phyloP scores from a whole-genome alignment of 2,888 invertebrate species.

The Drosophila yooni region DNA sequence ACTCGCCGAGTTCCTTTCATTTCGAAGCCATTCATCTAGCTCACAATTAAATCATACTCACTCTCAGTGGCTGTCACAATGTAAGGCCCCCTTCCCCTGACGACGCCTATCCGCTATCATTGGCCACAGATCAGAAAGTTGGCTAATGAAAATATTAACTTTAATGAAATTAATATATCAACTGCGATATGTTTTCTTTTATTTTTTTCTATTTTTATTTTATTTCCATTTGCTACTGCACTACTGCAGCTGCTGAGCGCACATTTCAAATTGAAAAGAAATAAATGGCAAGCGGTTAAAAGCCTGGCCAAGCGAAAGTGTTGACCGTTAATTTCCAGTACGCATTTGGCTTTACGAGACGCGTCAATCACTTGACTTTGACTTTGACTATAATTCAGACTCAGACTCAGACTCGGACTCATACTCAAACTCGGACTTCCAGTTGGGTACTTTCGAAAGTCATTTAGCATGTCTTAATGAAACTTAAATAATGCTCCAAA shows the following conservation, averaged over 20 bases:
- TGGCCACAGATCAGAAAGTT: constrained; percentile 63
- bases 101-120: constrained; percentile 54
- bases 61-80: constrained; percentile 61
- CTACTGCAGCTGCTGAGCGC: constrained; percentile 22
- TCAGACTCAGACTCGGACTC: constrained; percentile 25
- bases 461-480: constrained; percentile 78
- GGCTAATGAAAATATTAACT: constrained; percentile 77
- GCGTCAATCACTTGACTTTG: constrained; percentile 62
- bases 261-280: constrained; percentile 52
- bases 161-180: constrained; percentile 77
- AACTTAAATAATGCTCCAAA: constrained; percentile 77
- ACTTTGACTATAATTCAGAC: constrained; percentile 49
- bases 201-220: not conserved
- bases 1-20: constrained; percentile 65
- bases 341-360: constrained; percentile 62
- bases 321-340: constrained; percentile 71
- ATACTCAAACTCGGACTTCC: constrained; percentile 5
- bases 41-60: constrained; percentile 68
- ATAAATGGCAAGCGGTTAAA: constrained; percentile 46
- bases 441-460: constrained; percentile 68
- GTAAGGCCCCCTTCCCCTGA: constrained; percentile 21
- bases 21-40: constrained; percentile 48
- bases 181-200: constrained; percentile 11
- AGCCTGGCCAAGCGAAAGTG: constrained; percentile 67
- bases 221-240: constrained; percentile 1